Percentiles rank a stretch among this genome's conserved stretches.
Conservation (phyloP, 1,140 invertebrate species). For the Dendroctonus valens region DNA sequence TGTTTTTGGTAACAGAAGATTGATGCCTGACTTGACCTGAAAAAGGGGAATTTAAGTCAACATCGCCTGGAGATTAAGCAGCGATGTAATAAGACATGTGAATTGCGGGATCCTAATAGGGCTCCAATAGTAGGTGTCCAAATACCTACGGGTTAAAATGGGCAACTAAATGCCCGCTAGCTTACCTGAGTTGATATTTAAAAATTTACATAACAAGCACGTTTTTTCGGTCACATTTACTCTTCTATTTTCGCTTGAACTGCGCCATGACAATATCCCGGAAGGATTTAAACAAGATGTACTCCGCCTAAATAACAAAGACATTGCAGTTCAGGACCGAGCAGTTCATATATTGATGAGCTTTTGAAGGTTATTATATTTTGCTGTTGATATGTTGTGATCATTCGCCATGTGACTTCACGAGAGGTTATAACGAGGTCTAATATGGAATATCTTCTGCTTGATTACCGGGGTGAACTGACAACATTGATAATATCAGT, state of each 20-base stretch:
- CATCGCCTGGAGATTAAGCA: background rate
- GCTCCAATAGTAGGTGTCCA: background rate
- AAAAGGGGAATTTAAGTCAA: slow-evolving; percentile 1
- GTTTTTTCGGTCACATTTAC: slow-evolving; percentile 31
- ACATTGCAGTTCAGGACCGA: slow-evolving; percentile 1
- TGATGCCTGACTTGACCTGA: slow-evolving; percentile 37
- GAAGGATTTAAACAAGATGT: slow-evolving; percentile 8
- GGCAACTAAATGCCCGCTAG: background rate
- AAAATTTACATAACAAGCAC: slow-evolving; percentile 37
- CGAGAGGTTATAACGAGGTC: too few species aligned
- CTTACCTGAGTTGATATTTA: slow-evolving; percentile 13
- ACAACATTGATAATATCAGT: too few species aligned
- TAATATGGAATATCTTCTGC: too few species aligned
- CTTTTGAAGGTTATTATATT: too few species aligned
- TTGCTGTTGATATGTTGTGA: too few species aligned
- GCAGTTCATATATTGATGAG: too few species aligned
- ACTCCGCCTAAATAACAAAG: slow-evolving; percentile 13
- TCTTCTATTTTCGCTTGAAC: slow-evolving; percentile 31
- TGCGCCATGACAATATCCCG: slow-evolving; percentile 31
- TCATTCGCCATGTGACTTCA: too few species aligned
- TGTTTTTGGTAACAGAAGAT: slow-evolving; percentile 40
- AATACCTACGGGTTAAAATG: background rate
- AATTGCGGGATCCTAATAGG: background rate
- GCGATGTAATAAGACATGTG: background rate
- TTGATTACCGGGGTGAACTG: too few species aligned